Evolutionary conservation across 1,140 invertebrate species (phyloP).

Genomic region (Cylas formicarius): DNA sequence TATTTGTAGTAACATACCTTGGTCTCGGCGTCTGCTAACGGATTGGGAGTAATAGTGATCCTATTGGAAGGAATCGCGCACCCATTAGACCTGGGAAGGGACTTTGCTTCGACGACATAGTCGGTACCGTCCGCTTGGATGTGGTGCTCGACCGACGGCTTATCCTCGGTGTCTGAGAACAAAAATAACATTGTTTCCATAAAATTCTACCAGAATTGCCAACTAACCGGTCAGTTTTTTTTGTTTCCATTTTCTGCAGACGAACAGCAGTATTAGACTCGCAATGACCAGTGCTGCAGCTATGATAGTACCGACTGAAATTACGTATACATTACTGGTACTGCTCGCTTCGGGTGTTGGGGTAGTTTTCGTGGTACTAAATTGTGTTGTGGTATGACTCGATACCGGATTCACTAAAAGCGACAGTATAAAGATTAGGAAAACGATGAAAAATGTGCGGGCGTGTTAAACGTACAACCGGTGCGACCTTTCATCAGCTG

Average conservation of each 20-base stretch:
- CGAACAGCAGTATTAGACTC: conserved; percentile 43
- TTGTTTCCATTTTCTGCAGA: conserved; percentile 44
- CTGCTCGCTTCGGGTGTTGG: conserved; percentile 37
- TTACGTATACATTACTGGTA: conserved; percentile 47
- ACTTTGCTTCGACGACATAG: conserved; percentile 41
- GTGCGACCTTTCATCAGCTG: conserved; percentile 68
- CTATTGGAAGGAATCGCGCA: conserved; percentile 50
- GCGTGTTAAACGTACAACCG: conserved; percentile 44
- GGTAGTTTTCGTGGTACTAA: conserved; percentile 22
- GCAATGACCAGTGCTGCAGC: conserved; percentile 44
- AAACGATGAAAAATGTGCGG: neutral
- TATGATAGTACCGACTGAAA: conserved; percentile 50
- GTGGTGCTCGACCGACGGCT: conserved; percentile 41
- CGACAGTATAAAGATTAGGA: conserved; percentile 5
- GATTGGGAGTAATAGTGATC: conserved; percentile 65
- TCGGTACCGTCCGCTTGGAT: conserved; percentile 45
- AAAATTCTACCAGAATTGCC: neutral
- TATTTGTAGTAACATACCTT: conserved; percentile 47
- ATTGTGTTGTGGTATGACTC: conserved; percentile 11
- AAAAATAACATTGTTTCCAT: conserved; percentile 8
- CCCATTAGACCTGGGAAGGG: conserved; percentile 49
- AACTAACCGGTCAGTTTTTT: conserved; percentile 31
- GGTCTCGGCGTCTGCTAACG: conserved; percentile 55
- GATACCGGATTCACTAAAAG: conserved; percentile 15
- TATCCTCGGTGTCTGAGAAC: conserved; percentile 31